phyloP scores from a whole-genome alignment of 1,140 invertebrate genomes.

The Venturia canescens region DNA sequence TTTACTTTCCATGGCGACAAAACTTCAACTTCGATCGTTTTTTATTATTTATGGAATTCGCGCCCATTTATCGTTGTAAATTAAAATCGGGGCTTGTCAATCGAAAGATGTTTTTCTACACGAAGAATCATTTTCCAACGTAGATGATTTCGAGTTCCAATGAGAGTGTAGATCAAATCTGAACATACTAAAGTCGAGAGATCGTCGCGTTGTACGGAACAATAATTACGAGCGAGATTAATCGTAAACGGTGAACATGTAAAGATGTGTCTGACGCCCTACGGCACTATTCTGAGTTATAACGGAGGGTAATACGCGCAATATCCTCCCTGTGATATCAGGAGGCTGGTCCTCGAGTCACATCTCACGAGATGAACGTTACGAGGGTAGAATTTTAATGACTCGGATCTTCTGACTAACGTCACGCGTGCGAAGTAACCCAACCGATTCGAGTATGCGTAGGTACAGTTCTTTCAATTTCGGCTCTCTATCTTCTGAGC shows the following conservation, averaged over 20 bases:
- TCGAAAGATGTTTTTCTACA: too few relatives aligned
- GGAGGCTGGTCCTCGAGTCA: conserved; percentile 23
- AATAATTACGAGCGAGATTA: conserved; percentile 47
- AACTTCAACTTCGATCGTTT: too few relatives aligned
- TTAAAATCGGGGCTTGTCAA: too few relatives aligned
- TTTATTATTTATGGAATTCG: too few relatives aligned
- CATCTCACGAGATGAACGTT: conserved; percentile 60
- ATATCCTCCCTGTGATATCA: not conserved
- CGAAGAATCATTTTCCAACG: too few relatives aligned
- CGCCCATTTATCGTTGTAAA: too few relatives aligned
- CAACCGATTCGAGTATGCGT: not conserved
- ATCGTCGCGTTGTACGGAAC: conserved; percentile 5
- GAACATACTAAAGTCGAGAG: not conserved
- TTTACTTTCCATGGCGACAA: too few relatives aligned
- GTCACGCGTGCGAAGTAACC: conserved; percentile 7
- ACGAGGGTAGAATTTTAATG: conserved; percentile 65
- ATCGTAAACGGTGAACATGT: conserved; percentile 44
- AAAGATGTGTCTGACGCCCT: not conserved
- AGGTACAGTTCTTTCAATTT: not conserved
- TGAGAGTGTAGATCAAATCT: not conserved
- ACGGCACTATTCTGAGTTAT: not conserved
- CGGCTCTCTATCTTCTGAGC: too few relatives aligned
- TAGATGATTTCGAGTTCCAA: not conserved
- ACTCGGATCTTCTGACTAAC: conserved; percentile 49
- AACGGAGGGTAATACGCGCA: conserved; percentile 35